Evolutionary conservation across 2,113 vertebrate species (phyloP), one percentile per base, ranked within the genome.

Genomic region (Phylloscopus trochilus): DNA sequence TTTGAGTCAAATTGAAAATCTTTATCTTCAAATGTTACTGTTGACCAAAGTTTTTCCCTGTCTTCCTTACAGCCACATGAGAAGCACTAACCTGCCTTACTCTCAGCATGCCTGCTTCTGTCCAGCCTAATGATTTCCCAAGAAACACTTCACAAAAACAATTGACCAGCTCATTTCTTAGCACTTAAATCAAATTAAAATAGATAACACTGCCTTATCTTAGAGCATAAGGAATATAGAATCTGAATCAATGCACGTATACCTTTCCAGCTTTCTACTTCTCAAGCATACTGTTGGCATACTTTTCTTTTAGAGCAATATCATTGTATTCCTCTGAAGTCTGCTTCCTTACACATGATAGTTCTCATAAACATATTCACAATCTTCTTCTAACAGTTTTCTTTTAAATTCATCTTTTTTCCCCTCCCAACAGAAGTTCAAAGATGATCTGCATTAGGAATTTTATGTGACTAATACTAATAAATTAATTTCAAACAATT

Each of bases 61-160:
- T 33, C 37, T 58, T 85, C 37, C 17, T 63, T 62, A 30, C 8
- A 78, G 37, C 4, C 15, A 27, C 6, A 6, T 43, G 24, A 67
- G 31, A 66, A 56, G 22, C 7, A 16, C 28, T 77, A 66, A 60
- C 3, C 9, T 70, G 13, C 7, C 14, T 11, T 16, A 12, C 24
- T 75, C 12, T 35, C 0, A 2, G 27, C 1, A 0, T 31, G 22
- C 24, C 47, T 75, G 4, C 26, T 87, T 87, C 21, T 11, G 12
- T 41, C 46, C 4, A 15, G 22, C 12, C 24, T 51, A 51, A 66
- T 1, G 2, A 53, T 77, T 84, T 66, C 15, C 47, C 33, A 10
- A 2, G 1, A 67, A 91, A 49, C 1, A 1, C 4, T 44, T 81
- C 15, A 70, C 7, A 13, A 68, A 80, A 80, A 2, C 13, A 23